Conservation (phyloP, 1,140 invertebrate species). For the Calosoma granatense region DNA sequence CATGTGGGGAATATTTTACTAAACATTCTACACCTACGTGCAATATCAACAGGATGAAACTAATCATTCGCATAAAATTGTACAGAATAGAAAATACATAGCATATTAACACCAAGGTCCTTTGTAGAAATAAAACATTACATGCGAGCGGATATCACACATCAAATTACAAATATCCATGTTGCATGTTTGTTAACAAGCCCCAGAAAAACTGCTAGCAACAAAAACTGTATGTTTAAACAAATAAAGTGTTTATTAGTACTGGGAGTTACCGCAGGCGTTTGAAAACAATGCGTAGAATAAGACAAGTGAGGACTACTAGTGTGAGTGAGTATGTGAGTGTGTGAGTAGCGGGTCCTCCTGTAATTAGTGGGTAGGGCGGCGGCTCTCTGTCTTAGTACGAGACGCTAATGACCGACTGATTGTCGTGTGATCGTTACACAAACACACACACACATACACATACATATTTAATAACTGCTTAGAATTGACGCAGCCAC, state of each 20-base stretch:
- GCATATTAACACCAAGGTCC: neutral
- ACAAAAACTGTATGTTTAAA: neutral
- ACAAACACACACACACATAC: no score
- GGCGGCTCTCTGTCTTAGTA: neutral
- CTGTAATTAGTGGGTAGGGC: neutral
- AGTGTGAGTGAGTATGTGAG: neutral
- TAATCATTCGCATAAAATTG: neutral
- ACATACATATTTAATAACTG: neutral
- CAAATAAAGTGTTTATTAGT: neutral
- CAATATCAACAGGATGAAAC: neutral
- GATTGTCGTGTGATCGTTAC: neutral
- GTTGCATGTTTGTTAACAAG: no score
- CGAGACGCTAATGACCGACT: neutral
- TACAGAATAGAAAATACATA: neutral
- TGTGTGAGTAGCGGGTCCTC: neutral
- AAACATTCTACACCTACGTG: no score
- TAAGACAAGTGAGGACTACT: neutral
- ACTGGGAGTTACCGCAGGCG: neutral
- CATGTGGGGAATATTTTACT: no score
- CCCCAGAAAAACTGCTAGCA: neutral
- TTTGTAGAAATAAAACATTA: neutral
- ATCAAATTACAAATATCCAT: neutral
- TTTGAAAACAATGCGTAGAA: neutral
- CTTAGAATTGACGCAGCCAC: neutral
- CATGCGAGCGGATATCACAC: neutral